These are phyloP conservation scores for Callimorpha dominula DNA, from an alignment of 2,888 invertebrate species.

Conservation along the genomic window DNA sequence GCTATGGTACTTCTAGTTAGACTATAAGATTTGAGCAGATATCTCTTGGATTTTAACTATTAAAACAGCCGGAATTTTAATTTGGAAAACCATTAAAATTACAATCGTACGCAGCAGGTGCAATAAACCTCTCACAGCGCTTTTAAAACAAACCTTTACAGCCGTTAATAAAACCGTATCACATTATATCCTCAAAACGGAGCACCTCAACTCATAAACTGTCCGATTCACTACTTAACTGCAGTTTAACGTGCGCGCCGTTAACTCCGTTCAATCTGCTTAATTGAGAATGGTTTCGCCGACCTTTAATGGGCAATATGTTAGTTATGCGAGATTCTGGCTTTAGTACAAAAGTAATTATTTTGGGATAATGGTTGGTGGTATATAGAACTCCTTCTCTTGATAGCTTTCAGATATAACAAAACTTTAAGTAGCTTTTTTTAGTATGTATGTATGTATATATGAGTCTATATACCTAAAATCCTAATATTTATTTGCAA, in stretches of 20 bases:
- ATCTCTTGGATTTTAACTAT: not conserved
- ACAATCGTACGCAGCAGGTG: constrained; percentile 37
- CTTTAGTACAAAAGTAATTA: constrained; percentile 43
- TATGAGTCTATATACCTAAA: no score
- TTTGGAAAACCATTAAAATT: constrained; percentile 22
- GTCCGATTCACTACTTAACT: constrained; percentile 82
- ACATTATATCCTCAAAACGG: constrained; percentile 63
- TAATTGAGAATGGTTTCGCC: constrained; percentile 81
- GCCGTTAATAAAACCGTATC: constrained; percentile 56
- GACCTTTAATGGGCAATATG: constrained; percentile 69
- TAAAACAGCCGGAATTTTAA: constrained; percentile 14
- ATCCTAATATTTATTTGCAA: no score
- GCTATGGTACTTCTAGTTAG: not conserved
- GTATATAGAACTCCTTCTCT: constrained; percentile 12
- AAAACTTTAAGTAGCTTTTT: not conserved
- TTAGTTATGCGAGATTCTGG: constrained; percentile 56
- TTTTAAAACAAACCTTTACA: constrained; percentile 54
- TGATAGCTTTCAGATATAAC: not conserved
- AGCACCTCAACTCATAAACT: constrained; percentile 75
- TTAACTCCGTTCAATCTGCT: constrained; percentile 82
- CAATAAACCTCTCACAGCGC: constrained; percentile 50
- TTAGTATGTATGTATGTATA: no score
- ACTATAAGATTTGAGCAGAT: not conserved
- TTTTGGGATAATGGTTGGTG: constrained; percentile 35
- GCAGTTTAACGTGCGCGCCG: constrained; percentile 75